These are phyloP conservation scores for Diploptera punctata DNA, from an alignment of 2,888 invertebrate genomes.

Conservation along the genomic window DNA sequence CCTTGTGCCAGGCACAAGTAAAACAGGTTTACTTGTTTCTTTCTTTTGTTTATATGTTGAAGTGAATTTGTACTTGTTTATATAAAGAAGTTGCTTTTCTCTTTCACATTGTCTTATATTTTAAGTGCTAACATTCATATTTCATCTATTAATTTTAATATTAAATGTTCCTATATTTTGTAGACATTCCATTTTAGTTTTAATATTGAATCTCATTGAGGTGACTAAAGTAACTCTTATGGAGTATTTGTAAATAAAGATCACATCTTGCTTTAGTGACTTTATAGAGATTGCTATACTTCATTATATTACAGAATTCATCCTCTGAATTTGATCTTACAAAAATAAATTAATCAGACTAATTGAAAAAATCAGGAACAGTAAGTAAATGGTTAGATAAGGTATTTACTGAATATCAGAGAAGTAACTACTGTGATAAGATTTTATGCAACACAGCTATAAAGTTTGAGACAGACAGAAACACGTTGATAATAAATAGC, in stretches of 20 bases:
- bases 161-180: conserved; percentile 3
- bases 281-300: no score
- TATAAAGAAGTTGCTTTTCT: no score
- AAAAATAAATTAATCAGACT: neutral
- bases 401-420: neutral
- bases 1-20: no score
- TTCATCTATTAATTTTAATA: neutral
- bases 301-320: no score
- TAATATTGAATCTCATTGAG: neutral
- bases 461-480: neutral
- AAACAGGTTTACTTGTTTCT: no score
- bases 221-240: conserved; percentile 1
- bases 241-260: neutral
- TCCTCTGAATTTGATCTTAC: neutral
- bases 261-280: no score
- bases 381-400: neutral
- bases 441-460: neutral
- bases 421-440: neutral
- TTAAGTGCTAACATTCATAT: neutral
- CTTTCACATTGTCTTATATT: no score
- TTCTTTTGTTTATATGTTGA: no score
- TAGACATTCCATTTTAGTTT: conserved; percentile 11
- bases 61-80: no score
- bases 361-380: neutral
- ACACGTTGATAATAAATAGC: neutral